Evolutionary conservation across 2,888 invertebrate species (phyloP).

Genomic region (Exocentrus adspersus): DNA sequence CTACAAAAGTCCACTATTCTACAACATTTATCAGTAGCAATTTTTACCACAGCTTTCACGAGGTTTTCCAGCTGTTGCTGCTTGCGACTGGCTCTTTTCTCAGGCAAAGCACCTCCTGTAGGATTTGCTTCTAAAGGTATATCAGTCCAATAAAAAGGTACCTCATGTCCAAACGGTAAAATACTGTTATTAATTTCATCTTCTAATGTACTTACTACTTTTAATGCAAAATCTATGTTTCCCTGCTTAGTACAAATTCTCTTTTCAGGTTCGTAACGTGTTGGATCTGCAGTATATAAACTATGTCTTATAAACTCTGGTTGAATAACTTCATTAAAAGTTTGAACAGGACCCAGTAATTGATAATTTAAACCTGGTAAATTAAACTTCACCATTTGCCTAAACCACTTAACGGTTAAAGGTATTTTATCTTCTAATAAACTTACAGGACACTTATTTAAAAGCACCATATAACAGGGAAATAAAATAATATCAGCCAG

Average conservation of each 20-base stretch:
- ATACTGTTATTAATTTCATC: constrained; percentile 59
- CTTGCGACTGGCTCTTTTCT: constrained; percentile 78
- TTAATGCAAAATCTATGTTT: constrained; percentile 75
- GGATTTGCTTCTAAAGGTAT: constrained; percentile 82
- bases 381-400: constrained; percentile 54
- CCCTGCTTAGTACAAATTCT: constrained; percentile 80
- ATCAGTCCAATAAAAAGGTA: constrained; percentile 73
- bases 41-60: constrained; percentile 76
- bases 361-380: constrained; percentile 37
- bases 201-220: constrained; percentile 64
- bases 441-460: constrained; percentile 59
- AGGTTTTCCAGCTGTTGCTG: constrained; percentile 89
- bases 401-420: constrained; percentile 73
- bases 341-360: neutral
- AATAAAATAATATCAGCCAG: constrained; percentile 85
- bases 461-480: constrained; percentile 73
- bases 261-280: constrained; percentile 77
- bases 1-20: constrained; percentile 93
- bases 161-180: constrained; percentile 61
- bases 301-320: constrained; percentile 69
- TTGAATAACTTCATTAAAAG: constrained; percentile 27
- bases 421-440: constrained; percentile 65
- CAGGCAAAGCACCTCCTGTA: constrained; percentile 81
- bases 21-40: constrained; percentile 68
- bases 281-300: constrained; percentile 82